Evolutionary conservation across 2,113 vertebrate species (phyloP).

Genomic region (Okapia johnstoni): DNA sequence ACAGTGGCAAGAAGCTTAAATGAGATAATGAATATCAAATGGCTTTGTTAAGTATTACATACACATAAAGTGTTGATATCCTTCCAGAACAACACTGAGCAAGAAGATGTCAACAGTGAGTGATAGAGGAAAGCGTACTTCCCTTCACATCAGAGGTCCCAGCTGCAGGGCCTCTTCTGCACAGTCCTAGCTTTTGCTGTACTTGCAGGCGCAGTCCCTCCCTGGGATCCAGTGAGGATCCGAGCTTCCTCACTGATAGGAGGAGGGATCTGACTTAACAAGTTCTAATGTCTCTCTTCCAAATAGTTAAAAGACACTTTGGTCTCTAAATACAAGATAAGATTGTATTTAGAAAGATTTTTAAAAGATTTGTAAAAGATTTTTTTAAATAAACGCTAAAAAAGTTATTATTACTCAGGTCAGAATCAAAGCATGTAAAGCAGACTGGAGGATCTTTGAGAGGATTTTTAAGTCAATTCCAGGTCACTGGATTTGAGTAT

Average conservation of each 20-base stretch:
- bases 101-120: neutral
- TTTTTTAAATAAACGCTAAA: neutral
- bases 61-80: neutral
- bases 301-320: neutral
- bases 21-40: neutral
- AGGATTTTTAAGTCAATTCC: neutral
- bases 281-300: neutral
- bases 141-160: neutral
- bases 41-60: neutral
- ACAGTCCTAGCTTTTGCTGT: rapidly evolving
- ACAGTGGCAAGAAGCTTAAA: neutral
- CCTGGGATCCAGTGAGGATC: neutral
- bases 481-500: neutral
- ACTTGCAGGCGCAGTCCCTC: neutral
- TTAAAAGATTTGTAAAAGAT: neutral
- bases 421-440: neutral
- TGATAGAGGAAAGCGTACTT: neutral
- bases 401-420: neutral
- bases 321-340: neutral
- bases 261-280: neutral
- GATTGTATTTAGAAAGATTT: too few species aligned
- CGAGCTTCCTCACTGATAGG: neutral
- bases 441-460: neutral
- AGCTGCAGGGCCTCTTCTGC: too few species aligned
- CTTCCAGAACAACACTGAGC: neutral